These are phyloP conservation scores for Sorex maritimensis DNA, from an alignment of 2,797 vertebrate species.

Conservation along the genomic window DNA sequence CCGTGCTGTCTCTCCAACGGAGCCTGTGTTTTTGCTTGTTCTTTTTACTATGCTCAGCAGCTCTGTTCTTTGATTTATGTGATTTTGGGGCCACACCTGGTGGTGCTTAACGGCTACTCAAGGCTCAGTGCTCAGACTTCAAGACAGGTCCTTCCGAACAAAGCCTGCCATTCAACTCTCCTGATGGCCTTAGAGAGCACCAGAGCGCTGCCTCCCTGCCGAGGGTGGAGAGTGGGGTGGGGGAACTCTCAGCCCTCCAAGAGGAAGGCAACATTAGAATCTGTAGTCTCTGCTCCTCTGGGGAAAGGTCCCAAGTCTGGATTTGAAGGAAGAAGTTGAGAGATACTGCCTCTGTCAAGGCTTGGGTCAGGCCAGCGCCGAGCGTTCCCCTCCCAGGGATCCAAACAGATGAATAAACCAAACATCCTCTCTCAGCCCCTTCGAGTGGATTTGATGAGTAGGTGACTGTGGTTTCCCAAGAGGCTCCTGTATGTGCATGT, in stretches of 20 bases:
- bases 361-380: neutral
- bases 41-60: too few species aligned
- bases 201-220: neutral
- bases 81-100: too few species aligned
- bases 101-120: too few species aligned
- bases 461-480: conserved; percentile 45
- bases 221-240: too few species aligned
- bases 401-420: conserved; percentile 44
- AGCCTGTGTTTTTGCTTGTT: too few species aligned
- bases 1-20: too few species aligned
- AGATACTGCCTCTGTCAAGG: neutral
- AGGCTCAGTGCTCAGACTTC: too few species aligned
- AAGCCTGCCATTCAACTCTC: too few species aligned
- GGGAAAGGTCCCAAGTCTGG: neutral
- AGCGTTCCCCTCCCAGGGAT: neutral
- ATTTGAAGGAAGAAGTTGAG: neutral
- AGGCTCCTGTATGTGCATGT: neutral
- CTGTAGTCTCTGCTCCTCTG: conserved; percentile 10
- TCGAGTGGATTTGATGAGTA: neutral
- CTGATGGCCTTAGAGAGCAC: neutral
- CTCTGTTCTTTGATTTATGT: too few species aligned
- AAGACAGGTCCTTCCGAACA: too few species aligned
- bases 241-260: neutral
- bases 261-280: conserved; percentile 11
- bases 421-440: neutral